phyloP scores from a whole-genome alignment of 2,888 invertebrate genomes.

The Trichacis sp. region DNA sequence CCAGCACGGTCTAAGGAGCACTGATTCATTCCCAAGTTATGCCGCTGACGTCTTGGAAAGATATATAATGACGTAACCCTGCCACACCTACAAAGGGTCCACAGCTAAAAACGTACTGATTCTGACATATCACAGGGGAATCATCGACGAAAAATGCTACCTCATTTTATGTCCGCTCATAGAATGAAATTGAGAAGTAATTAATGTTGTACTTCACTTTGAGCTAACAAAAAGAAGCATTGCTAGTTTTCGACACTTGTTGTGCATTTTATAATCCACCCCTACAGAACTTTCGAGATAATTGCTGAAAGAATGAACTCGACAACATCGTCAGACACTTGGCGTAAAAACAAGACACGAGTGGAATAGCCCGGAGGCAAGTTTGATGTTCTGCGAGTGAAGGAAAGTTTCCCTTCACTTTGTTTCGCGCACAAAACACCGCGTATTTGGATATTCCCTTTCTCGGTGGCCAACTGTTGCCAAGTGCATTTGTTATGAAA shows the following conservation, averaged over 20 bases:
- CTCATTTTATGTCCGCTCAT: no score
- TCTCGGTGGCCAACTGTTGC: constrained; percentile 12
- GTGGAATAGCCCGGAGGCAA: constrained; percentile 40
- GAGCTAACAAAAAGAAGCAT: no score
- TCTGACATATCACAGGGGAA: neutral
- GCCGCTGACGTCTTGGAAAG: constrained; percentile 58
- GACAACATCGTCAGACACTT: constrained; percentile 56
- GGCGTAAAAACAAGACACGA: constrained; percentile 31
- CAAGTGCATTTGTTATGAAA: constrained; percentile 22
- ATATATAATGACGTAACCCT: constrained; percentile 60
- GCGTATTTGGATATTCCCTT: constrained; percentile 32
- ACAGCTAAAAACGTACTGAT: constrained; percentile 16
- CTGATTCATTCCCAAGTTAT: constrained; percentile 67
- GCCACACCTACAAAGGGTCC: constrained; percentile 38
- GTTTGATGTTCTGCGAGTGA: constrained; percentile 44
- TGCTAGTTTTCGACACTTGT: neutral
- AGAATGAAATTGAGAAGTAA: no score
- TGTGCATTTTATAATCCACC: constrained; percentile 53
- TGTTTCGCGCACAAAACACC: constrained; percentile 44
- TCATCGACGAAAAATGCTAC: no score
- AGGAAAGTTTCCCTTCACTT: constrained; percentile 50
- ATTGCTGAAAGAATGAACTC: constrained; percentile 56
- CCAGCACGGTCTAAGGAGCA: constrained; percentile 65
- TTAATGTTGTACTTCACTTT: no score
- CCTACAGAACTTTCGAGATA: constrained; percentile 49